Percentiles rank a stretch among this genome's conserved stretches.
Evolutionary conservation across 2,113 vertebrate species (phyloP).

Genomic region (Lepus americanus): DNA sequence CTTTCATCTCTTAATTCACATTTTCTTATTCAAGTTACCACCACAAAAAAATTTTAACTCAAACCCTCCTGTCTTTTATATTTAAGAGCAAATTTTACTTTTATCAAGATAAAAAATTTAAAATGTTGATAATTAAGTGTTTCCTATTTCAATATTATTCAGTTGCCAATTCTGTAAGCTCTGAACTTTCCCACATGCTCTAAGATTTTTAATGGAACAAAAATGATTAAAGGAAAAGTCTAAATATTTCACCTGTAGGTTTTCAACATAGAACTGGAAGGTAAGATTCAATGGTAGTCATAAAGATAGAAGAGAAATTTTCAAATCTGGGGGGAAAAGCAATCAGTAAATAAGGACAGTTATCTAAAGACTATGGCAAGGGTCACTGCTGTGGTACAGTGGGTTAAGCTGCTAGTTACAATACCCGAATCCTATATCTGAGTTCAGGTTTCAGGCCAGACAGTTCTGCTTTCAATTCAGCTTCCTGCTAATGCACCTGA

Average conservation of each 20-base stretch:
- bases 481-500: too few species aligned
- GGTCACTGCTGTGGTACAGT: too few species aligned
- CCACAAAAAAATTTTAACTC: conserved; percentile 35
- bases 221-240: conserved; percentile 60
- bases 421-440: too few species aligned
- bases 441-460: too few species aligned
- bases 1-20: conserved; percentile 36
- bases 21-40: conserved; percentile 52
- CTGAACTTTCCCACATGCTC: not conserved
- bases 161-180: conserved; percentile 31
- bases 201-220: conserved; percentile 43
- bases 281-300: not conserved
- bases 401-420: too few species aligned
- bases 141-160: conserved; percentile 54
- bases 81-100: conserved; percentile 35
- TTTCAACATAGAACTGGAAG: conserved; percentile 55
- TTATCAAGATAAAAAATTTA: conserved; percentile 16
- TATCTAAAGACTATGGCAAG: not conserved
- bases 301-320: conserved; percentile 23
- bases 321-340: not conserved
- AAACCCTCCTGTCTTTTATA: not conserved
- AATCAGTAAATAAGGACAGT: conserved; percentile 12
- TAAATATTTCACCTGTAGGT: not conserved
- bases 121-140: conserved; percentile 1
- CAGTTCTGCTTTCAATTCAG: too few species aligned